Conservation (phyloP, 2,113 vertebrate genomes). For the Neogobius melanostomus region DNA sequence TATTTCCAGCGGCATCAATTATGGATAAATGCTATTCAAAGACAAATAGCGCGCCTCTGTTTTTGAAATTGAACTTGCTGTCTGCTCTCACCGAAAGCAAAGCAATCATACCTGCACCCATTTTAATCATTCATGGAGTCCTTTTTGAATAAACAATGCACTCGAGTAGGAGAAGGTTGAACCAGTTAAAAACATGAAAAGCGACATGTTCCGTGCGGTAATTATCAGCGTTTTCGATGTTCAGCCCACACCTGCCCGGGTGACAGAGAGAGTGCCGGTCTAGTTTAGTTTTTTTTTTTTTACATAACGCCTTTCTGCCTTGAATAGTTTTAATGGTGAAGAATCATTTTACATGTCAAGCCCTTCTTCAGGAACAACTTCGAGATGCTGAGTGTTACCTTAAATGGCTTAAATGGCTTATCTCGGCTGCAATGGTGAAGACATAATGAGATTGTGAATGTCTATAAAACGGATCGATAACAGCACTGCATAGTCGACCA, state of each 20-base stretch:
- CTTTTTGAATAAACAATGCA: slow-evolving; percentile 5
- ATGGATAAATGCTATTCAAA: slow-evolving; percentile 4
- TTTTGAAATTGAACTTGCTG: neutral
- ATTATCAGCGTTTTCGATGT: neutral
- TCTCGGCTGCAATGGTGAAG: too few relatives aligned
- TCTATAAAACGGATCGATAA: too few relatives aligned
- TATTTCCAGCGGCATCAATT: slow-evolving; percentile 2
- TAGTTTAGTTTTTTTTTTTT: neutral
- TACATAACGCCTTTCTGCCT: neutral
- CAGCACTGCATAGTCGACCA: too few relatives aligned
- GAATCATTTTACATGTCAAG: neutral
- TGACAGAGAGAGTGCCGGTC: too few relatives aligned
- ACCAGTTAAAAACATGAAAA: slow-evolving; percentile 5
- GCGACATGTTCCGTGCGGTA: neutral
- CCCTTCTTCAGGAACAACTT: too few relatives aligned
- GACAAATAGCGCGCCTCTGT: neutral
- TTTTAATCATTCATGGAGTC: neutral
- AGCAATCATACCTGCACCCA: neutral
- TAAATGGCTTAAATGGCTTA: neutral
- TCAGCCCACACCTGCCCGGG: neutral
- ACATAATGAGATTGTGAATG: too few relatives aligned
- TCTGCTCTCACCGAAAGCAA: neutral
- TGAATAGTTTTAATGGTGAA: neutral
- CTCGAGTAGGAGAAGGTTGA: slow-evolving; percentile 5
- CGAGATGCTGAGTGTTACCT: neutral